Evolutionary conservation across 2,888 invertebrate species (phyloP).

Genomic region (Erpobdella octoculata): DNA sequence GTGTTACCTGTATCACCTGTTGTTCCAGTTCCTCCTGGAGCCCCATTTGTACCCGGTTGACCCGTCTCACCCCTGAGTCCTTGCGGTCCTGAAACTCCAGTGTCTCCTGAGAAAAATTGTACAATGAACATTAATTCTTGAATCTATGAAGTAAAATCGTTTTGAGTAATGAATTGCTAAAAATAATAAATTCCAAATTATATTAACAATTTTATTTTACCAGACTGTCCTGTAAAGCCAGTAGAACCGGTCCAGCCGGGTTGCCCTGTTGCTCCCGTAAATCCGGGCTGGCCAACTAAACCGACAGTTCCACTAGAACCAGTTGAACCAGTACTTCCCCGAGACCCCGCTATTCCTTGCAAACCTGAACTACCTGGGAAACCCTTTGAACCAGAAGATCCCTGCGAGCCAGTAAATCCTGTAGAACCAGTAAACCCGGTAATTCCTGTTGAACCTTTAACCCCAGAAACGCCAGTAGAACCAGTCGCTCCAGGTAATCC

Average conservation of each 20-base stretch:
- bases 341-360: not conserved
- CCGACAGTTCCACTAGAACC: constrained; percentile 14
- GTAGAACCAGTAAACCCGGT: not conserved
- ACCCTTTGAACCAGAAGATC: not conserved
- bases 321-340: constrained; percentile 17
- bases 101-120: not conserved
- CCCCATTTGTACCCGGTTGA: not conserved
- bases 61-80: constrained; percentile 13
- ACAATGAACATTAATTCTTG: too few species aligned
- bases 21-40: constrained; percentile 16
- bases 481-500: constrained; percentile 28
- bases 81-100: constrained; percentile 26
- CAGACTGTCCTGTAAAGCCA: not conserved
- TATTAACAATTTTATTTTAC: not conserved
- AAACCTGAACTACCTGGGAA: not conserved
- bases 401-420: not conserved
- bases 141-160: too few species aligned
- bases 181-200: not conserved
- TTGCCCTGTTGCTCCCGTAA: constrained; percentile 13
- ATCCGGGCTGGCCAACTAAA: not conserved
- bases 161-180: not conserved
- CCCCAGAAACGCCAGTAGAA: constrained; percentile 12
- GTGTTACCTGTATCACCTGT: constrained; percentile 24
- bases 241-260: not conserved
- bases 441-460: not conserved